Percentiles rank a stretch among this genome's conserved stretches.
Conservation (phyloP, 2,113 vertebrate species). For the Circaetus cinerascens region DNA sequence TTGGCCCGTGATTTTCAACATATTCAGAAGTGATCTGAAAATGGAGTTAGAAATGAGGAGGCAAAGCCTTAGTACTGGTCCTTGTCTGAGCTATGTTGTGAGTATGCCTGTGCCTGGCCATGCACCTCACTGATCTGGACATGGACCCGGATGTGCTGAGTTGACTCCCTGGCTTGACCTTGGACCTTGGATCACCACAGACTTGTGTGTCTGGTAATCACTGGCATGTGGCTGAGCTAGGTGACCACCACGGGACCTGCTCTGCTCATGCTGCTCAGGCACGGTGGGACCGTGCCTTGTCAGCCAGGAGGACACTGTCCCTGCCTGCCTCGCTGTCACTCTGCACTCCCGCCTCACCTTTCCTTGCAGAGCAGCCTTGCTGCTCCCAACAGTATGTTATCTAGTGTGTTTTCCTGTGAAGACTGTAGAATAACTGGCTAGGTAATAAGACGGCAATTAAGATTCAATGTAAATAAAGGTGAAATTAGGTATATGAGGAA, state of each 20-base stretch:
- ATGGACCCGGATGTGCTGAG: neutral
- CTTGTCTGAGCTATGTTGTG: accelerated
- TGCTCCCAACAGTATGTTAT: neutral
- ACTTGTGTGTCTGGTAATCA: neutral
- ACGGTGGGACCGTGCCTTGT: neutral
- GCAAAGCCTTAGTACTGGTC: neutral
- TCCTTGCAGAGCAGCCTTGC: neutral
- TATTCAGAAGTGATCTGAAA: neutral
- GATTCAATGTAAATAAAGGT: neutral
- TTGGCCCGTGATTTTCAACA: neutral
- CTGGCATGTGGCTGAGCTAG: neutral
- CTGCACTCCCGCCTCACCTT: neutral
- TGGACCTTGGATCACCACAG: neutral
- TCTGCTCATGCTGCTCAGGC: neutral
- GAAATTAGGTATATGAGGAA: neutral
- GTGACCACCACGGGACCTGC: neutral
- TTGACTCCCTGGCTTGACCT: neutral
- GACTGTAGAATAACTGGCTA: neutral
- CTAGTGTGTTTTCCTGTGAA: neutral
- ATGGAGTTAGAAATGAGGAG: neutral
- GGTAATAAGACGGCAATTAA: neutral
- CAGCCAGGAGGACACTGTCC: neutral
- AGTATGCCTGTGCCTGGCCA: neutral
- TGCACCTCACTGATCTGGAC: neutral
- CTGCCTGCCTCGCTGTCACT: neutral